phyloP scores from a whole-genome alignment of 2,797 vertebrate genomes.

The Chrysocyon brachyurus region DNA sequence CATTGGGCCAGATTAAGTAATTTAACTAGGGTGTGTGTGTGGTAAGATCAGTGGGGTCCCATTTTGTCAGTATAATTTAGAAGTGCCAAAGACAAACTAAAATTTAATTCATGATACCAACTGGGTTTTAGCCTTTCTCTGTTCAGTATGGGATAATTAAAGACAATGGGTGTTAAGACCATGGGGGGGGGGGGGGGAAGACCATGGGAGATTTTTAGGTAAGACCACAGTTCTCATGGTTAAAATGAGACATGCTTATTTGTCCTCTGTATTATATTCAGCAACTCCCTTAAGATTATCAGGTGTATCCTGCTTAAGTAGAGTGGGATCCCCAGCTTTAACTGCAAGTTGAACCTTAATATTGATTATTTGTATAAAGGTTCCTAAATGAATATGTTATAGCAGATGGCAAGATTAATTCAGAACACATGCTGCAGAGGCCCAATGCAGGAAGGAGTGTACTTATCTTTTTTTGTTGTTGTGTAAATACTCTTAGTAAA shows the following conservation, averaged over 20 bases:
- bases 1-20: background rate
- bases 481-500: background rate
- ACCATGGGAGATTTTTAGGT: background rate
- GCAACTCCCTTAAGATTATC: background rate
- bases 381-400: background rate
- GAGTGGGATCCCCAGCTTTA: background rate
- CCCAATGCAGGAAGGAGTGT: background rate
- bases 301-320: background rate
- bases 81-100: background rate
- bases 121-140: background rate
- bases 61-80: background rate
- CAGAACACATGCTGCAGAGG: background rate
- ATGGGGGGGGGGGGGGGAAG: background rate
- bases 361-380: background rate
- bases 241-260: background rate
- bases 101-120: background rate
- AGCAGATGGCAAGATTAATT: background rate
- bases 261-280: background rate
- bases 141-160: background rate
- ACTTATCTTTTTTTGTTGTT: background rate
- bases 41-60: background rate
- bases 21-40: background rate
- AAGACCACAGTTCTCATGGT: background rate
- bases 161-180: background rate
- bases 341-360: background rate